Evolutionary conservation across 2,797 vertebrate species (phyloP).

Genomic region (Parauchenoglanis punctatus): DNA sequence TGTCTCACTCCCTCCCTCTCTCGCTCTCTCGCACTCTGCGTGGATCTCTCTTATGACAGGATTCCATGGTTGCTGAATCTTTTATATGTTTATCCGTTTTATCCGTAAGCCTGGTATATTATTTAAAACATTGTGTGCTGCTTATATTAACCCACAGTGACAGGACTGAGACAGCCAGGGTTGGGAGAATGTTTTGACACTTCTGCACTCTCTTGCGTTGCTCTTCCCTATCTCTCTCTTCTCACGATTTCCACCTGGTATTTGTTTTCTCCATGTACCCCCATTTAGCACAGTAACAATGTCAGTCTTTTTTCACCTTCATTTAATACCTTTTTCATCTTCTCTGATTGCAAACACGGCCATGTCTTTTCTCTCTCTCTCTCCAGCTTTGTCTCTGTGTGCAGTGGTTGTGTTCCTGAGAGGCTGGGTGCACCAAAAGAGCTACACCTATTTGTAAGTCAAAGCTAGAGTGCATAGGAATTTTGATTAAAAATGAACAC

Average conservation of each 20-base stretch:
- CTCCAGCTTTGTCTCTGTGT: background rate
- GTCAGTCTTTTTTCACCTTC: background rate
- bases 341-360: background rate
- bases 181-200: constrained; percentile 42
- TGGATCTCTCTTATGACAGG: constrained; percentile 61
- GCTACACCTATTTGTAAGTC: background rate
- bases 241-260: background rate
- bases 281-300: constrained; percentile 1
- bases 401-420: constrained; percentile 1
- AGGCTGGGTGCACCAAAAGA: background rate
- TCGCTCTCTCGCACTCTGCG: constrained; percentile 45
- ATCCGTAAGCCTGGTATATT: constrained; percentile 71
- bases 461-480: background rate
- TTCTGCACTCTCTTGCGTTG: constrained; percentile 21
- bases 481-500: constrained; percentile 2
- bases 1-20: constrained; percentile 24
- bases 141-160: constrained; percentile 73
- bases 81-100: constrained; percentile 79
- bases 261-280: background rate
- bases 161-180: constrained; percentile 62
- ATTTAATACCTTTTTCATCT: constrained; percentile 12
- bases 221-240: constrained; percentile 24
- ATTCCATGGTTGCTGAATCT: constrained; percentile 67
- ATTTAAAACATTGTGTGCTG: constrained; percentile 68
- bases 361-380: constrained; percentile 1